Percentiles rank a stretch among this genome's conserved stretches.
phyloP scores from a whole-genome alignment of 2,113 vertebrate species.

The Corydoras sp. region DNA sequence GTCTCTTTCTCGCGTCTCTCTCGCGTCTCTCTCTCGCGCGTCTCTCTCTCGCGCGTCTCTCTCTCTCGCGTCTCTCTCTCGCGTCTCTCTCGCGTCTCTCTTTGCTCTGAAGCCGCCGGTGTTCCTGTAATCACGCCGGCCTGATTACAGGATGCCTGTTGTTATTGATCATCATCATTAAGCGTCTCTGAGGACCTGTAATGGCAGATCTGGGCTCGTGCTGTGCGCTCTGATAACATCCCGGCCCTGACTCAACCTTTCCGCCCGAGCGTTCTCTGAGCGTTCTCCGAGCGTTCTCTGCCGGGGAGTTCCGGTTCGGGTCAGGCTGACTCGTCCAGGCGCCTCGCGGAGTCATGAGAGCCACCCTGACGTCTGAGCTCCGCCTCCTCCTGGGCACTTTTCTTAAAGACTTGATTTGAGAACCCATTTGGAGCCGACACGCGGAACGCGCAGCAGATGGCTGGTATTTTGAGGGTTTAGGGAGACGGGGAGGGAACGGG shows the following conservation, averaged over 20 bases:
- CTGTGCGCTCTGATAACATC: conserved; percentile 11
- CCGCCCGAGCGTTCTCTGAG: not conserved
- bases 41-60: conserved; percentile 14
- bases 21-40: too few relatives aligned
- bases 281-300: not conserved
- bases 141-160: conserved; percentile 35
- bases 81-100: too few relatives aligned
- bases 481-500: conserved; percentile 1
- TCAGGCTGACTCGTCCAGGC: conserved; percentile 6
- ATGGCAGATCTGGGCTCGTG: conserved; percentile 12
- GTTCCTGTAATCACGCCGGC: conserved; percentile 23
- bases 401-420: not conserved
- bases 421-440: conserved; percentile 22
- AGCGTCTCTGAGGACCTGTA: conserved; percentile 30
- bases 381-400: conserved; percentile 6
- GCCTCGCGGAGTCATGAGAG: not conserved
- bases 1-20: too few relatives aligned
- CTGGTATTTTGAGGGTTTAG: not conserved
- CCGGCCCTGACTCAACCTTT: conserved; percentile 20
- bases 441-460: not conserved
- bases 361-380: conserved; percentile 8
- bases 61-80: too few relatives aligned
- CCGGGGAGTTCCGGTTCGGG: not conserved
- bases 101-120: conserved; percentile 23
- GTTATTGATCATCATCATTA: conserved; percentile 41